Evolutionary conservation across 2,888 invertebrate species (phyloP), one percentile per base, ranked within the genome.

Genomic region (Stenotaenia linearis): DNA sequence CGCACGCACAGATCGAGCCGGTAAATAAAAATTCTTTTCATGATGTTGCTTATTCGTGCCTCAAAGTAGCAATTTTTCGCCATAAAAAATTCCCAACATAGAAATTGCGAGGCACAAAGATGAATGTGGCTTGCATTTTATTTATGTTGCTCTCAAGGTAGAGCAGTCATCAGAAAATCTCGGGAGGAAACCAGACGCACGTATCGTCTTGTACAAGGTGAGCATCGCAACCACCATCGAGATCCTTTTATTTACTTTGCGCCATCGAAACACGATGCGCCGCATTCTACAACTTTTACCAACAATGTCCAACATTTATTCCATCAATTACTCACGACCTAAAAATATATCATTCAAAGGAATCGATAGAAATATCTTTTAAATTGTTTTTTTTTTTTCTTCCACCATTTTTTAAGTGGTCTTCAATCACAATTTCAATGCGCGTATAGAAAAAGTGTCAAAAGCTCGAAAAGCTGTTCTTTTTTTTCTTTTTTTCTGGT

Each of bases 151-250:
- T 61, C 61, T 61, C 61, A 61, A 61, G 61, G 61, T 61, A 23
- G 25, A 61, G 61, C 28, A 61, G 61, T 61, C 61, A 61, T 61
- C 61, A 61, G 61, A 61, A 61, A 61, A 61, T 61, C 61, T 61
- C 61, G 28, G 23, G 61, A 61, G 61, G 25, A 61, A 61, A 61
- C 61, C 61, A 28, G 25, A 28, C 23, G 28, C 61, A 61, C 61
- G 61, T 61, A 61, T 61, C 61, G 61, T 61, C 25, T 61, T 61
- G 61, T 61, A 61, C 61, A 61, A 61, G 61, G 61, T 61, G 61
- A 61, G 61, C 61, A 61, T 61, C 61, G 28, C 61, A 61, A 61
- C 61, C 61, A 23, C 23, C 61, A 15, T 21, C 61, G 9, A 23
- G 25, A 61, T 61, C 61, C 61, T 23, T 61, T 61, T 61, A 61